phyloP scores from a whole-genome alignment of 1,140 invertebrate genomes.

The Latrodectus geometricus region DNA sequence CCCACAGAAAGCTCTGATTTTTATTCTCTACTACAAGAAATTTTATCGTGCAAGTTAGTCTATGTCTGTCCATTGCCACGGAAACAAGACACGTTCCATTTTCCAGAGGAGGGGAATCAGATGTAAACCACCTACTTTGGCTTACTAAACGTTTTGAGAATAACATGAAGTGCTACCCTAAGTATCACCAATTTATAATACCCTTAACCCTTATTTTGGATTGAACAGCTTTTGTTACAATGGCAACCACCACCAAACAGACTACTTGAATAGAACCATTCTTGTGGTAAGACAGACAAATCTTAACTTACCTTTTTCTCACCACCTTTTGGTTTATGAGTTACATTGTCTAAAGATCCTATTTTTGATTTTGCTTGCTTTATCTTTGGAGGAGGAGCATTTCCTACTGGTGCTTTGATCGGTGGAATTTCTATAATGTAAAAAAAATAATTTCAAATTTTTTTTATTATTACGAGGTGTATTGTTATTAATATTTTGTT shows the following conservation, averaged over 20 bases:
- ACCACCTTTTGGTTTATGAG: constrained; percentile 82
- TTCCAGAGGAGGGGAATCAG: too few relatives aligned
- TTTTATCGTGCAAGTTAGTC: too few relatives aligned
- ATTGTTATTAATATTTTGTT: too few relatives aligned
- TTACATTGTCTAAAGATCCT: constrained; percentile 91
- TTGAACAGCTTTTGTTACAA: neutral
- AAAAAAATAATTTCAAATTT: neutral
- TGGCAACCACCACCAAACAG: too few relatives aligned
- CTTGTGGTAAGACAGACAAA: neutral
- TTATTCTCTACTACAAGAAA: too few relatives aligned
- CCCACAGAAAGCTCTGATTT: too few relatives aligned
- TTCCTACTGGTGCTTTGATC: constrained; percentile 92
- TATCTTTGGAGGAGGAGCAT: constrained; percentile 90
- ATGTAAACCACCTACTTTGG: too few relatives aligned
- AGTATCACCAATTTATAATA: neutral
- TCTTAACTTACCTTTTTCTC: constrained; percentile 57
- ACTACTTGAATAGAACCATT: neutral
- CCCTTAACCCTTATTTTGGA: neutral
- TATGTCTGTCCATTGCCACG: too few relatives aligned
- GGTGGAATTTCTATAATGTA: constrained; percentile 80
- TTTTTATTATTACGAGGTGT: too few relatives aligned
- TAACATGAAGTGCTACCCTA: too few relatives aligned
- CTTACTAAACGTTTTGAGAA: too few relatives aligned
- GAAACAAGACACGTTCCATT: too few relatives aligned
- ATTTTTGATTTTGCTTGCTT: constrained; percentile 93